Conservation (phyloP, 2,888 invertebrate species). For the Prionchulus punctatus region DNA sequence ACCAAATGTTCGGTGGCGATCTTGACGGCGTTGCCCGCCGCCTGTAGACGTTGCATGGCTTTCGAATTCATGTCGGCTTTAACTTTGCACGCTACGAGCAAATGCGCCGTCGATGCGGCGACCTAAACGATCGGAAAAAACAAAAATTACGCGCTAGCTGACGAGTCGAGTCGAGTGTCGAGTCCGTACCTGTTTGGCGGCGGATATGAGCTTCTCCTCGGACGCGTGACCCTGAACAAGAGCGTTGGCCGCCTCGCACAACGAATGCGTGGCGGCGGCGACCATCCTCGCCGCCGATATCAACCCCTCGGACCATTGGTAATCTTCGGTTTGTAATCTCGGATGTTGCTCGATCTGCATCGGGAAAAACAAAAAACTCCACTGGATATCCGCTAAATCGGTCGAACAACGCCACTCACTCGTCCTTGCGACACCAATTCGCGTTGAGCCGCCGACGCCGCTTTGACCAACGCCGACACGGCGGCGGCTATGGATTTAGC, state of each 20-base stretch:
- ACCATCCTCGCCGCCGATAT: constrained; percentile 60
- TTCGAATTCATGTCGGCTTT: constrained; percentile 91
- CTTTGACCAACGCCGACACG: constrained; percentile 84
- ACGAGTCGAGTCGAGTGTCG: too few relatives aligned
- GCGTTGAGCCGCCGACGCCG: constrained; percentile 87
- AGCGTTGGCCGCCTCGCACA: constrained; percentile 94
- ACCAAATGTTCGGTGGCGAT: constrained; percentile 93
- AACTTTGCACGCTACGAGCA: constrained; percentile 94
- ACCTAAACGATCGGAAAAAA: too few relatives aligned
- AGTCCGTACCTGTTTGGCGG: constrained; percentile 51
- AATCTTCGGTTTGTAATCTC: constrained; percentile 15
- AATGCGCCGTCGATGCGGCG: constrained; percentile 87
- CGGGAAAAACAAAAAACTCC: neutral
- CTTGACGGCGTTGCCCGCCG: constrained; percentile 88
- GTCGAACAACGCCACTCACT: constrained; percentile 35
- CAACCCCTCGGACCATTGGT: constrained; percentile 32
- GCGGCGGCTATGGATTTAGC: constrained; percentile 94
- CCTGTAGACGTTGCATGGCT: constrained; percentile 65
- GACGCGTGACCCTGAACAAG: constrained; percentile 48
- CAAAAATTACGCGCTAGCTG: neutral
- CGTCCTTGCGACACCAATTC: constrained; percentile 80
- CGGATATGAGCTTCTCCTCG: constrained; percentile 87
- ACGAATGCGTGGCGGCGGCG: constrained; percentile 87
- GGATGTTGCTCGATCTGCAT: constrained; percentile 11
- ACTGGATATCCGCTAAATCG: neutral